A percentile compares a stretch with the other conserved stretches of the same genome.
These are phyloP conservation scores for Drosophila bifasciata DNA, from an alignment of 1,140 invertebrate genomes.

Conservation along the genomic window DNA sequence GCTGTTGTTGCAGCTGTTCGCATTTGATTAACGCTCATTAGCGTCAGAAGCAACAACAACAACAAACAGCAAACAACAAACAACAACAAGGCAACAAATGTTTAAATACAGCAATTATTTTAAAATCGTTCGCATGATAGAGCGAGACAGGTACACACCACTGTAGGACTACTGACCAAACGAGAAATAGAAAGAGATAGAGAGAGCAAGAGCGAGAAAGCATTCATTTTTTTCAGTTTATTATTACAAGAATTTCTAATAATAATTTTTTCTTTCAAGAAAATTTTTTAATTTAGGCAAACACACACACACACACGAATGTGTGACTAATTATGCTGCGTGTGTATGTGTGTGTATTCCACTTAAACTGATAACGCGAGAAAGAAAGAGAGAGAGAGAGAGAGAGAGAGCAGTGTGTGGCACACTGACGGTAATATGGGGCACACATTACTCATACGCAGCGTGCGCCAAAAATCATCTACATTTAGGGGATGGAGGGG, in stretches of 20 bases:
- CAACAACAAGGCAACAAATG: slow-evolving; percentile 22
- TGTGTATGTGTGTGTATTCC: neutral
- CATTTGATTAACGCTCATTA: slow-evolving; percentile 72
- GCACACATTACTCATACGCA: slow-evolving; percentile 62
- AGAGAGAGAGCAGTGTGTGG: slow-evolving; percentile 3
- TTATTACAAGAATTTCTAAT: slow-evolving; percentile 56
- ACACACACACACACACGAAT: neutral
- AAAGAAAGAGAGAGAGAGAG: neutral
- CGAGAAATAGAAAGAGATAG: too few species aligned
- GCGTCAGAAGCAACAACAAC: slow-evolving; percentile 36
- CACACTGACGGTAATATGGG: slow-evolving; percentile 4
- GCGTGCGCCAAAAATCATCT: slow-evolving; percentile 41
- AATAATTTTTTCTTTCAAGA: slow-evolving; percentile 51
- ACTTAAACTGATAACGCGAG: slow-evolving; percentile 33
- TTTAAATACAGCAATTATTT: slow-evolving; percentile 54
- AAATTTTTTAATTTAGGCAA: slow-evolving; percentile 56
- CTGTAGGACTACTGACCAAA: neutral
- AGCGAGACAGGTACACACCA: slow-evolving; percentile 8
- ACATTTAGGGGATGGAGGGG: too few species aligned
- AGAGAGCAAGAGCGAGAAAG: slow-evolving; percentile 2
- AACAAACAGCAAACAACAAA: slow-evolving; percentile 10
- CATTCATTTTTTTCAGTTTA: neutral
- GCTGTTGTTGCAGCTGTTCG: slow-evolving; percentile 44
- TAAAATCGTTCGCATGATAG: slow-evolving; percentile 50
- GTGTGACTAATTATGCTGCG: neutral